Evolutionary conservation across 2,113 vertebrate species (phyloP).

Genomic region (Dasyprocta punctata): DNA sequence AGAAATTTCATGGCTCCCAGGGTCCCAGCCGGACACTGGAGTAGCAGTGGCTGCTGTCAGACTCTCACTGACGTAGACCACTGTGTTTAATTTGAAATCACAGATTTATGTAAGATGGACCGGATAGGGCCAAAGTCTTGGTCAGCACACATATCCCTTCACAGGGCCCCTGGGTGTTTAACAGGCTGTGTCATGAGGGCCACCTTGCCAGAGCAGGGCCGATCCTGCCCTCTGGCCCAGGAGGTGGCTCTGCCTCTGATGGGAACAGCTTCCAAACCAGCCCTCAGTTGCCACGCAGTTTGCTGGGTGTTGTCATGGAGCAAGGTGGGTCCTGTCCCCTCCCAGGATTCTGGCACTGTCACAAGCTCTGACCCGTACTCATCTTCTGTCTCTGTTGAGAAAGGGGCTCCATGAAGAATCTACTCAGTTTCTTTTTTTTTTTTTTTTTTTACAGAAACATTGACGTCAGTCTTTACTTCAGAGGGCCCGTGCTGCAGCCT

Average conservation of each 20-base stretch:
- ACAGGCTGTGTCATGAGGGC: neutral
- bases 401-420: neutral
- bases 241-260: neutral
- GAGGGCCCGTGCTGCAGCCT: too few species aligned
- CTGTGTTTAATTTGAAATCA: neutral
- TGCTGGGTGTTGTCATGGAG: neutral
- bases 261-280: neutral
- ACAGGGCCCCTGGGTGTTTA: neutral
- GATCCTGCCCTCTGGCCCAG: neutral
- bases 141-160: neutral
- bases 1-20: neutral
- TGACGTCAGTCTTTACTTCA: too few species aligned
- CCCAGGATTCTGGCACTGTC: fast-evolving
- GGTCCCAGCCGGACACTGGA: neutral
- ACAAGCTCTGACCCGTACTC: neutral
- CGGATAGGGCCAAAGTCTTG: neutral
- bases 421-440: too few species aligned
- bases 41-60: neutral
- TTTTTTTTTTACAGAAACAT: too few species aligned
- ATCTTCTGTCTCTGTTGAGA: neutral
- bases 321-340: neutral
- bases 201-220: neutral
- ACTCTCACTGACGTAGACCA: neutral
- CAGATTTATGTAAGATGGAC: neutral
- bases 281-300: fast-evolving